phyloP scores from a whole-genome alignment of 2,797 vertebrate genomes.

The Hybognathus amarus region DNA sequence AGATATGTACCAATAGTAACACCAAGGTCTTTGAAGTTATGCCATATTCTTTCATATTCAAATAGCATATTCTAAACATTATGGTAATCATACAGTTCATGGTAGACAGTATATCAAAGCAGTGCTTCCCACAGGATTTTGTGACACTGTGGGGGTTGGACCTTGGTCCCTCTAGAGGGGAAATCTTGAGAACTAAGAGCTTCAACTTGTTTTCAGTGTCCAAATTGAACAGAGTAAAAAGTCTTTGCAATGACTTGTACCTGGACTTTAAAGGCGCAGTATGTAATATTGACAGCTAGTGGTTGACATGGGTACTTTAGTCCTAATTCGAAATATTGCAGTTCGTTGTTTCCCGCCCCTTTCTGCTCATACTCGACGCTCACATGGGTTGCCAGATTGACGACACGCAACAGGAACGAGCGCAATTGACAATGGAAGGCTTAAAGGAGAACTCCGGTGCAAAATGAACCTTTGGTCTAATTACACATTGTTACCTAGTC shows the following conservation, averaged over 20 bases:
- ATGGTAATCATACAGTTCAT: not conserved
- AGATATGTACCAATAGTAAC: not conserved
- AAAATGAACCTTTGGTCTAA: no score
- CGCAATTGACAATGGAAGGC: not conserved
- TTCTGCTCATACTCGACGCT: not conserved
- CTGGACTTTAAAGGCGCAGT: not conserved
- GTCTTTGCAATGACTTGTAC: not conserved
- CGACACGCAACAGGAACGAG: not conserved
- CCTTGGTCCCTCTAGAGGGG: not conserved
- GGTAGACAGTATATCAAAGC: not conserved
- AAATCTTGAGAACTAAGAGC: no score
- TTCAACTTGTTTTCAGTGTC: no score
- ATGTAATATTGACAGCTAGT: not conserved
- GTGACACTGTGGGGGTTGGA: not conserved
- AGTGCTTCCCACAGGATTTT: not conserved
- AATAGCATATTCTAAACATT: not conserved
- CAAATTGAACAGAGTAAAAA: no score
- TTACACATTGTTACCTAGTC: no score
- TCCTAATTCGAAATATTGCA: not conserved
- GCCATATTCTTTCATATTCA: not conserved
- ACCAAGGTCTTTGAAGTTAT: not conserved
- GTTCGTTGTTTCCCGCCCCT: not conserved
- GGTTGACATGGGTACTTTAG: not conserved
- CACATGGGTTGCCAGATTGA: not conserved
- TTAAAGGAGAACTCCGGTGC: no score